phyloP scores from a whole-genome alignment of 2,113 vertebrate species.

The Urocynchramus pylzowi region DNA sequence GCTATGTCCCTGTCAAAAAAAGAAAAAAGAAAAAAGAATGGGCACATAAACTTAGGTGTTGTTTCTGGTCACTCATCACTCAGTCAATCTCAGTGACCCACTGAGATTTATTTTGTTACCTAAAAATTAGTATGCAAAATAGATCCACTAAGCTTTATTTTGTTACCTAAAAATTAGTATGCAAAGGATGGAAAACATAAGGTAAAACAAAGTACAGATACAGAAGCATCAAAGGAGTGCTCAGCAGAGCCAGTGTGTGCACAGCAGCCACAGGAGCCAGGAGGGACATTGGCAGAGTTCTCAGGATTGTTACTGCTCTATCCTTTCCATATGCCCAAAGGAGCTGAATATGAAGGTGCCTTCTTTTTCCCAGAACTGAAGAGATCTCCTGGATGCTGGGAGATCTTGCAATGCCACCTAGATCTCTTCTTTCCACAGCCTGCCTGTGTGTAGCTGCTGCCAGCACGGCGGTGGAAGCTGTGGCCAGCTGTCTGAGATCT shows the following conservation, averaged over 20 bases:
- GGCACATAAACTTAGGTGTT: background rate
- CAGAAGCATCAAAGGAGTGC: background rate
- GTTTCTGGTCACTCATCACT: background rate
- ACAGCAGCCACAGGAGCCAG: rapidly evolving
- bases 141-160: background rate
- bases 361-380: background rate
- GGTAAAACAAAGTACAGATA: rapidly evolving
- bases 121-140: no score
- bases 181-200: background rate
- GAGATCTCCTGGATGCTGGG: background rate
- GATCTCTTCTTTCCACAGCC: background rate
- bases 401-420: background rate
- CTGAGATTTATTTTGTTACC: background rate
- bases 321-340: background rate
- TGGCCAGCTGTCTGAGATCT: background rate
- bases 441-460: background rate
- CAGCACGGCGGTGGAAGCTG: background rate
- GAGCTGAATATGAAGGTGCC: background rate
- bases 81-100: background rate
- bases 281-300: background rate
- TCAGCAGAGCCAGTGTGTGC: background rate
- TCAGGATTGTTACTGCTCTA: background rate
- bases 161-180: background rate
- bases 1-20: background rate
- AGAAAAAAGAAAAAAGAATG: background rate